Base-by-base conservation (phyloP, 2,113 vertebrate genomes). In the Hemiscyllium ocellatum region DNA sequence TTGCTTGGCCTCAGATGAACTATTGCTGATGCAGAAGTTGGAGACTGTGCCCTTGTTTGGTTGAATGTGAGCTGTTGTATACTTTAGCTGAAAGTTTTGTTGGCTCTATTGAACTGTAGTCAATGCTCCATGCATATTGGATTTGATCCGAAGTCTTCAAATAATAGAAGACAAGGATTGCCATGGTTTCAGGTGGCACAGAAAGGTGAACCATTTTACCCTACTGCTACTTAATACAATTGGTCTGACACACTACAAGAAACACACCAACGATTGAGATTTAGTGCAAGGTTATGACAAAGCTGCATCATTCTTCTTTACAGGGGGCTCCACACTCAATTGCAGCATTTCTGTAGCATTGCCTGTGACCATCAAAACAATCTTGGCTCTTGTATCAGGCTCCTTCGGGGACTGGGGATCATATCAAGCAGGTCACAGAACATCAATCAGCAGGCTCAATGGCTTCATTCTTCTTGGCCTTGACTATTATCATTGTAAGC, bases 21-120 rank as follows among this genome's bases (percentile, higher is more conserved):
- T 29, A 33, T 61, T 29, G 12, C n/a, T 90, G 89, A 93, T 93
- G 89, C n/a, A 93, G 61, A 93, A 93, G 89, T 10, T 66, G n/a
- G 52, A 33, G 5, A 10, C 61, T 66, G 89, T 22, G 56, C 7
- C n/a, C 33, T 66, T 68, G 89, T 19, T 66, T 93, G 19, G 61
- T 37, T 93, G 61, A 66, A 93, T 33, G 89, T 66, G 89, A 93
- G 19, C 80, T 83, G 37, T 13, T 17, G 33, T 37, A 80, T 80
- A 17, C 37, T 83, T 83, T 19, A 83, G 80, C 80, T 47, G 80
- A 83, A 83, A 47, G 20, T 61, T 29, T 90, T 90, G 8, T 33
- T 33, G 13, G 47, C 24, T 5, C 29, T 22, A 37, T 93, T 19
- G 61, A 61, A 19, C 19, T 93, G n/a, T n/a, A 68, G 61, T 68